Evolutionary conservation across 2,797 vertebrate species (phyloP).

Genomic region (Loriculus beryllinus): DNA sequence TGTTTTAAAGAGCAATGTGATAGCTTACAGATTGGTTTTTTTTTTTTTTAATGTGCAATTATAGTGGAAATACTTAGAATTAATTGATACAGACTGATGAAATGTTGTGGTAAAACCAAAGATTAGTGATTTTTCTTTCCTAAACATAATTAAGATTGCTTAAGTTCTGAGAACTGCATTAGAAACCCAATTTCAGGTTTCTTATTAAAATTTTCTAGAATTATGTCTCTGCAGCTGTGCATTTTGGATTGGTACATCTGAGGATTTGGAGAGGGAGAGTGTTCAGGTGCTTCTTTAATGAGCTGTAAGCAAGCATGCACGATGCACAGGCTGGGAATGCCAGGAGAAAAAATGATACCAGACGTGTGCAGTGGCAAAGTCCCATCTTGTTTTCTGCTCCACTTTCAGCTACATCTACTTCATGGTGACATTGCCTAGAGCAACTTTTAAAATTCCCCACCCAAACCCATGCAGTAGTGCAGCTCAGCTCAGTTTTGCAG

Average conservation of each 20-base stretch:
- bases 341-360: not conserved
- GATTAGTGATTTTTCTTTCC: not conserved
- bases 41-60: accelerated
- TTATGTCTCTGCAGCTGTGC: not conserved
- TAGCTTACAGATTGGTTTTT: not conserved
- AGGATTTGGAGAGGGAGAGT: not conserved
- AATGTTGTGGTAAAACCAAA: not conserved
- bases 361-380: constrained; percentile 13
- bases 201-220: not conserved
- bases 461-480: not conserved
- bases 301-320: not conserved
- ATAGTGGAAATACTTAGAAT: not conserved
- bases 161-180: not conserved
- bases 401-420: not conserved
- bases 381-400: constrained; percentile 30
- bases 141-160: not conserved
- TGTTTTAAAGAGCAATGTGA: not conserved
- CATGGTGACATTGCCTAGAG: not conserved
- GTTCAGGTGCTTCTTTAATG: not conserved
- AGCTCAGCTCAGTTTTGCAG: not conserved
- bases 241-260: accelerated
- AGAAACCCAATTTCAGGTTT: not conserved
- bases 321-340: not conserved
- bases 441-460: not conserved
- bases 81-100: not conserved